phyloP scores from a whole-genome alignment of 1,140 invertebrate species.

The Eufriesea mexicana region DNA sequence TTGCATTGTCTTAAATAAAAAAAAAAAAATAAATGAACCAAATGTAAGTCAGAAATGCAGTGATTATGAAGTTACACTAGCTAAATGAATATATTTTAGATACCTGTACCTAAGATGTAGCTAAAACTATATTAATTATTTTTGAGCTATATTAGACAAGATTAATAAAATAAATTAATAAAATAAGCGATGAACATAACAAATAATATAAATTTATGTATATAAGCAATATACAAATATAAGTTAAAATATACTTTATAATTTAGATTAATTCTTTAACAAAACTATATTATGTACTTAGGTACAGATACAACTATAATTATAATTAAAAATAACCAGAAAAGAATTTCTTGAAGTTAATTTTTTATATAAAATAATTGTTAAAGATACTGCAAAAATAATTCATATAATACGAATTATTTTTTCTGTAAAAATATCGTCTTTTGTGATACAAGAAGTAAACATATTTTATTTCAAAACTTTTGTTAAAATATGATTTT shows the following conservation, averaged over 20 bases:
- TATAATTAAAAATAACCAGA: not conserved
- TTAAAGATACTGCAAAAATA: conserved; percentile 1
- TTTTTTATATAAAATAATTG: not conserved
- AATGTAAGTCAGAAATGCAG: conserved; percentile 10
- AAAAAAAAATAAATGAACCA: not conserved
- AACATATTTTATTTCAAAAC: not conserved
- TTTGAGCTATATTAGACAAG: conserved; percentile 25
- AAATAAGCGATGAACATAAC: not conserved
- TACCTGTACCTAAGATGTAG: conserved; percentile 31
- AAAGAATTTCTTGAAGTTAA: conserved; percentile 10
- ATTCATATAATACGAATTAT: not conserved
- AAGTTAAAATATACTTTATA: not conserved
- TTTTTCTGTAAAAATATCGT: not conserved
- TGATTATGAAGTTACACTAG: not conserved
- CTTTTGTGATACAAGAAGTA: conserved; percentile 34
- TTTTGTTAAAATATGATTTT: conserved; percentile 29
- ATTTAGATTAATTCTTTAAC: not conserved
- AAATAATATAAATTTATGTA: not conserved
- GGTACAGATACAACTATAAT: conserved; percentile 14
- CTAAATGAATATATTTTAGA: conserved; percentile 1
- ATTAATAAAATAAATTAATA: conserved; percentile 25
- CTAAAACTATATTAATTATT: conserved; percentile 1
- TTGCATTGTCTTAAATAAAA: conserved; percentile 5
- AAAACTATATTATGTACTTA: not conserved
- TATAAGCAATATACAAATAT: not conserved